Base-by-base conservation (phyloP, 2,797 vertebrate species). In the Telmatherina bonti region DNA sequence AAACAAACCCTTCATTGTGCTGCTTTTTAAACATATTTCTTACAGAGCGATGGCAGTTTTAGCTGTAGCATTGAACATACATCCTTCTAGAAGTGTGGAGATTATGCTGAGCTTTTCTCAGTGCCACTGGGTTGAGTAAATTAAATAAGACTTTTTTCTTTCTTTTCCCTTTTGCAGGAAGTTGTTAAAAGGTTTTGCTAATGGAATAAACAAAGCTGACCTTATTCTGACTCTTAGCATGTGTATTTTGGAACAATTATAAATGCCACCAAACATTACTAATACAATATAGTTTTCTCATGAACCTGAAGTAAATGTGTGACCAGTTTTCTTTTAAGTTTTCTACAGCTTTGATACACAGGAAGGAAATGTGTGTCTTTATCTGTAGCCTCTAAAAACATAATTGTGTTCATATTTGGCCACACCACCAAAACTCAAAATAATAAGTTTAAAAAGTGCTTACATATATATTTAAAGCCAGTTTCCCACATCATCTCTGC, bases 81-180 rank as follows among this genome's bases (percentile, higher is more conserved):
- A 43, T 70, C 18, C 22, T 31, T 1, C 53, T 57, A 69, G 58
- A 74, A 60, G 13, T 76, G 29, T 43, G 27, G 54, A 72, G 33
- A 67, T 58, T 33, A 22, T 63, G 61, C 58, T 22, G 12, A 52
- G 62, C 60, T 27, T 62, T 62, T 24, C 31, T 67, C 35, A 71
- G 47, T 59, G 22, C 61, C 11, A 7, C 22, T 58, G 33, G 22
- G 78, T 74, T 75, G 63, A 72, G 65, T 35, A 63, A 69, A 82
- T 80, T 49, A 73, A 77, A 84, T 79, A 75, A 75, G 43, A 49
- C 63, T 64, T 63, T 67, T 67, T 84, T 7, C 24, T 72, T 69
- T 60, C 61, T 70, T 52, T 67, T 80, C 61, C 67, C 36, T 73
- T 26, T 15, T 30, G 24, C 81, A 87, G 85, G 84, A 92, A 82